Conservation (phyloP, 2,888 invertebrate species). For the Pilophorus perplexus region DNA sequence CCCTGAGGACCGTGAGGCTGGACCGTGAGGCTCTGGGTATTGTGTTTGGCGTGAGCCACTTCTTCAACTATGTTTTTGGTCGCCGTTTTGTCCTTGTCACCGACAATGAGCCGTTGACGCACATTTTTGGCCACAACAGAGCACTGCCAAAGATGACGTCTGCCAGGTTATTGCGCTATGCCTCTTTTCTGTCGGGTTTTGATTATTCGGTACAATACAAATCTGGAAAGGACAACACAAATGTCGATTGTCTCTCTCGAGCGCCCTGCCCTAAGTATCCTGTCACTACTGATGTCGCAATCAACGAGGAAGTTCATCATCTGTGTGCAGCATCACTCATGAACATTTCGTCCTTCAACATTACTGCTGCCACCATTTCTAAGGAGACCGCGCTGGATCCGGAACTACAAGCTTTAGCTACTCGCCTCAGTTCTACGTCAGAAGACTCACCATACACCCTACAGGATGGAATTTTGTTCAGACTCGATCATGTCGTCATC, state of each 20-base stretch:
- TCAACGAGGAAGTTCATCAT: conserved; percentile 27
- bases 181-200: conserved; percentile 18
- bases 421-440: not conserved
- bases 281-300: not conserved
- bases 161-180: conserved; percentile 26
- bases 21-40: conserved; percentile 45
- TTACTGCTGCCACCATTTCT: not conserved
- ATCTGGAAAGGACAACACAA: not conserved
- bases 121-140: conserved; percentile 36
- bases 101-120: conserved; percentile 40
- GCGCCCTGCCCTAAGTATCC: not conserved
- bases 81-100: conserved; percentile 31
- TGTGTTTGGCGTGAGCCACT: conserved; percentile 32
- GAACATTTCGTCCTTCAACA: conserved; percentile 17
- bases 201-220: conserved; percentile 11
- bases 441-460: conserved; percentile 32
- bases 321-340: conserved; percentile 9
- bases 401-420: conserved; percentile 16
- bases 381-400: conserved; percentile 24
- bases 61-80: conserved; percentile 35
- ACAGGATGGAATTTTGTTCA: conserved; percentile 35
- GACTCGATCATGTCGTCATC: conserved; percentile 43
- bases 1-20: too few species aligned
- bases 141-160: conserved; percentile 35
- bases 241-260: conserved; percentile 36